phyloP scores from a whole-genome alignment of 2,888 invertebrate species.

The Ectropis crepuscularia region DNA sequence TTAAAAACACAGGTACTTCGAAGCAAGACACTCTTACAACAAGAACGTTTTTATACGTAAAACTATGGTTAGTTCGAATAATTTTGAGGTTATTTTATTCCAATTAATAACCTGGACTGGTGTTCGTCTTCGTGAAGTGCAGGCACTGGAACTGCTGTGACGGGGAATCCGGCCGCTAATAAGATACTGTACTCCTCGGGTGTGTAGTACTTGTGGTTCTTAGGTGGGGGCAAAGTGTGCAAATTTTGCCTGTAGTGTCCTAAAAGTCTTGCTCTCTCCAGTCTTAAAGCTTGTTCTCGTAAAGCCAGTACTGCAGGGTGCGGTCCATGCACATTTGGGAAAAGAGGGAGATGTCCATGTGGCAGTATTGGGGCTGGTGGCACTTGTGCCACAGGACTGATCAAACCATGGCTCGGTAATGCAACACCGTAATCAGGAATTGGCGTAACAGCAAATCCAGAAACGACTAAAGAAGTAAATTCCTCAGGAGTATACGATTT shows the following conservation, averaged over 20 bases:
- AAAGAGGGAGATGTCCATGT: conserved; percentile 12
- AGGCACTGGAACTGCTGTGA: conserved; percentile 46
- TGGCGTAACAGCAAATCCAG: conserved; percentile 41
- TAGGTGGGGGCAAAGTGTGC: conserved; percentile 47
- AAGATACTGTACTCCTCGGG: conserved; percentile 48
- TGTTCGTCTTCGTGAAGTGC: conserved; percentile 31
- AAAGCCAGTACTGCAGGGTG: conserved; percentile 27
- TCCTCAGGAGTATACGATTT: conserved; percentile 44
- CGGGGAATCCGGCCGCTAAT: conserved; percentile 47
- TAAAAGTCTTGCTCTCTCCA: conserved; percentile 36
- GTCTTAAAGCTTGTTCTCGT: conserved; percentile 30
- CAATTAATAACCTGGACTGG: conserved; percentile 40
- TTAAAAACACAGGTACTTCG: too few species aligned
- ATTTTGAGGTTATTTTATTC: conserved; percentile 29
- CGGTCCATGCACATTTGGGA: conserved; percentile 28
- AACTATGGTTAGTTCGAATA: conserved; percentile 10
- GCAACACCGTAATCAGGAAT: conserved; percentile 32
- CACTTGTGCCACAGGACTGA: conserved; percentile 15
- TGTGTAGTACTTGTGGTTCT: conserved; percentile 47
- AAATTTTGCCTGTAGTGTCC: conserved; percentile 37
- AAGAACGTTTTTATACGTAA: background rate
- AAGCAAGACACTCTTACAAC: background rate
- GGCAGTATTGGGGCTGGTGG: conserved; percentile 16
- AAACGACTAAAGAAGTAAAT: conserved; percentile 39
- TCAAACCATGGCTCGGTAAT: conserved; percentile 4